Evolutionary conservation across 2,113 vertebrate genomes (phyloP).

Genomic region (Clarias batrachus): DNA sequence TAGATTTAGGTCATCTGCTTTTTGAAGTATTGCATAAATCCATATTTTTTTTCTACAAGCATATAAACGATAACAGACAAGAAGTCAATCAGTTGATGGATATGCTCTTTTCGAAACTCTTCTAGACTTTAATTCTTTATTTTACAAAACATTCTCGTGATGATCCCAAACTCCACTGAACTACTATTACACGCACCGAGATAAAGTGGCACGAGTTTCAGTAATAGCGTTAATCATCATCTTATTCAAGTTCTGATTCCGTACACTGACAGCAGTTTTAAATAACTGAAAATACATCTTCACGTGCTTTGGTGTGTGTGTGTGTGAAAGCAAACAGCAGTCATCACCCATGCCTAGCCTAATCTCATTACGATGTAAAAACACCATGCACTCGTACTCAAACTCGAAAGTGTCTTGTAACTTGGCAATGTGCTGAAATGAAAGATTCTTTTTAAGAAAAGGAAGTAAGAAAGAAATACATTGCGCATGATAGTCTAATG

Average conservation of each 20-base stretch:
- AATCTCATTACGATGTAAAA: slow-evolving; percentile 7
- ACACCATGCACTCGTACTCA: slow-evolving; percentile 15
- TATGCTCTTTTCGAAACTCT: background rate
- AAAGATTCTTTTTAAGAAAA: background rate
- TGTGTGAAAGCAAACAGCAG: background rate
- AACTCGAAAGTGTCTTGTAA: background rate
- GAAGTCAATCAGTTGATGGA: background rate
- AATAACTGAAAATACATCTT: background rate
- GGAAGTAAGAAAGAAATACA: too few species aligned
- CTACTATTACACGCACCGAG: background rate
- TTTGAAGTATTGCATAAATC: background rate
- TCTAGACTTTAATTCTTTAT: background rate
- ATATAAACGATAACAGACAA: background rate
- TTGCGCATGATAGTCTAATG: too few species aligned
- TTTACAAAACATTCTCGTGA: background rate
- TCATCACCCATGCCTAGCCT: background rate
- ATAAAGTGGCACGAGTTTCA: background rate
- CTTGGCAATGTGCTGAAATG: background rate
- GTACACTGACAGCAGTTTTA: background rate
- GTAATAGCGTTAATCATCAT: background rate
- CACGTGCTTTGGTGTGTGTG: slow-evolving; percentile 1
- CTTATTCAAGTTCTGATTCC: background rate
- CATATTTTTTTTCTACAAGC: background rate
- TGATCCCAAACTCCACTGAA: background rate
- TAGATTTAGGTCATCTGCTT: background rate